Base-by-base conservation (phyloP, 2,797 vertebrate genomes). In the Platyrinchus mystaceus region DNA sequence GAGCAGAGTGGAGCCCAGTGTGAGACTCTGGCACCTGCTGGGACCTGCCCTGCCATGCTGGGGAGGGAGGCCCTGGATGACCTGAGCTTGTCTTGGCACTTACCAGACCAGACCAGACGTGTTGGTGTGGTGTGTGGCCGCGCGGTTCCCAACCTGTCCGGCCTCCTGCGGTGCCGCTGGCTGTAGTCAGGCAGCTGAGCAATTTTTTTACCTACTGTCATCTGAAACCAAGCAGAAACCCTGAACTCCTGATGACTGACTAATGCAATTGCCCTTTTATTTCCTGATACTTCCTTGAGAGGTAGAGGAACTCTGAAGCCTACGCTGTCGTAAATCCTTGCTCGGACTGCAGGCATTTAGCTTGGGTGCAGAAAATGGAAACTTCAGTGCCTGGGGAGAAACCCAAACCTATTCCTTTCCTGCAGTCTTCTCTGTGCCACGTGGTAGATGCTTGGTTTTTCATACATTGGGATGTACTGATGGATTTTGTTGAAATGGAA, bases 231-330 rank as follows among this genome's bases (percentile, higher is more conserved):
- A 91, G 91, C 92, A 94, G 91, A 95, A 92, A 78, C 87, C 43
- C 82, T 76, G 79, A 81, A 58, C 89, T 91, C 77, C 76, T 64
- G 44, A 55, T 83, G 84, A 66, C 89, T 94, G 89, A 85, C 92
- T 95, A 95, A 95, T 96, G 94, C 89, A 94, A 90, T 93, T 95
- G 91, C 70, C 83, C 89, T 95, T 94, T 94, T 94, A 88, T 95
- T 96, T 89, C 79, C 70, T 86, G 67, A 55, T 78, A 73, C 85
- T 96, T 90, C 93, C 90, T 81, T 79, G 80, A 87, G 94, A 91
- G 91, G 79, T 64, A 44, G 78, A 78, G 88, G 70, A 63, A 84
- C 70, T 95, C 85, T 3, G 4, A 58, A 94, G 69, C 36, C 77
- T 69, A 2, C 15, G n/a, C 32, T 12, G 12, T 66, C 0, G 0